These are phyloP conservation scores for Enteromius treurensis DNA, from an alignment of 2,797 vertebrate species.

Conservation along the genomic window DNA sequence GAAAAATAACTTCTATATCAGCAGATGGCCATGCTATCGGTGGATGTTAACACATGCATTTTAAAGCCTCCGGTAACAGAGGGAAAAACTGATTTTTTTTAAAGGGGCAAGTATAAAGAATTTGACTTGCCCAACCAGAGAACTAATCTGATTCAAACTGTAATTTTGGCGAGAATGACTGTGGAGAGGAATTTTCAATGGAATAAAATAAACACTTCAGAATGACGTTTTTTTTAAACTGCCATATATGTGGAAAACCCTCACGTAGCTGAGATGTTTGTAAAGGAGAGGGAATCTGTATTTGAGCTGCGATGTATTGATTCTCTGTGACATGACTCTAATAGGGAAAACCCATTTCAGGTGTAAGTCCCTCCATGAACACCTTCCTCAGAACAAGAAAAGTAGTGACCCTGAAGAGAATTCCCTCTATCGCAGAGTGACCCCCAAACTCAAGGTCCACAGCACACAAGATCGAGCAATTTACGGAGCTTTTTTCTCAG, in stretches of 20 bases:
- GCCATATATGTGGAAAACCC: conserved; percentile 55
- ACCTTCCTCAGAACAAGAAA: conserved; percentile 28
- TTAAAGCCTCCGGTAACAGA: neutral
- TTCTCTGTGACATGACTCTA: conserved; percentile 66
- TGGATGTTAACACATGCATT: neutral
- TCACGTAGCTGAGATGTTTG: conserved; percentile 35
- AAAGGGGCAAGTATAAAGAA: too few relatives aligned
- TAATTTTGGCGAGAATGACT: too few relatives aligned
- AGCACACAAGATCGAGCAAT: neutral
- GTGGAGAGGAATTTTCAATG: neutral
- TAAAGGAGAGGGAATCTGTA: conserved; percentile 46
- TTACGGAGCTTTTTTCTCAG: neutral
- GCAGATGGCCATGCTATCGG: neutral
- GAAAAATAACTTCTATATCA: neutral
- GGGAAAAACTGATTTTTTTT: too few relatives aligned
- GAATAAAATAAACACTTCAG: neutral
- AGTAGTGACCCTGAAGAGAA: conserved; percentile 39
- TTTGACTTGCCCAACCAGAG: too few relatives aligned
- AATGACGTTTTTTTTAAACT: neutral
- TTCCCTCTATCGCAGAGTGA: conserved; percentile 31
- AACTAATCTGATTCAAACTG: too few relatives aligned
- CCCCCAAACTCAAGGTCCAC: conserved; percentile 29
- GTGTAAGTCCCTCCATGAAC: conserved; percentile 14
- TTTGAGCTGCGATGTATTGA: conserved; percentile 68
- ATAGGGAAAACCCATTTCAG: conserved; percentile 66